Conservation (phyloP, 2,113 vertebrate genomes). For the Megatriorchis doriae region DNA sequence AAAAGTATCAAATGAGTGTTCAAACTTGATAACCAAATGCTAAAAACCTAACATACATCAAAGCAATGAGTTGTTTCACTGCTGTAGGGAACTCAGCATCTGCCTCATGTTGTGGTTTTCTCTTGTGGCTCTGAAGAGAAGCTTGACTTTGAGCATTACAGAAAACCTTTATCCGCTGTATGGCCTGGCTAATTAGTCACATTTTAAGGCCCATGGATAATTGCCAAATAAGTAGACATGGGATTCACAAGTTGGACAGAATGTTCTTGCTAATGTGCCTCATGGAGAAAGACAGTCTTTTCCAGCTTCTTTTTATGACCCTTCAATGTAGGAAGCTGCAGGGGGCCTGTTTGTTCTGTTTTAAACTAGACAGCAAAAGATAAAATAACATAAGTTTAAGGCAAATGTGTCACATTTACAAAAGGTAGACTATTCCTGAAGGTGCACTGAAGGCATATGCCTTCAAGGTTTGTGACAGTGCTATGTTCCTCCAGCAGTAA, state of each 20-base stretch:
- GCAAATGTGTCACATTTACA: not conserved
- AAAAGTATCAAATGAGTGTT: not conserved
- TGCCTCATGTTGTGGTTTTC: not conserved
- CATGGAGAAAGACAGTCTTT: not conserved
- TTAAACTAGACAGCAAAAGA: not conserved
- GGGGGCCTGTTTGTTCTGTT: not conserved
- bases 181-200: not conserved
- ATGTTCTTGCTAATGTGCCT: not conserved
- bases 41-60: not conserved
- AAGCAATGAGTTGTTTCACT: not conserved
- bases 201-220: not conserved
- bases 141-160: not conserved
- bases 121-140: not conserved
- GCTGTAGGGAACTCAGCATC: not conserved
- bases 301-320: not conserved
- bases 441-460: not conserved
- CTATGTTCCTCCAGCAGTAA: not conserved
- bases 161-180: not conserved
- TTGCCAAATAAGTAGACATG: not conserved
- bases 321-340: not conserved
- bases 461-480: not conserved
- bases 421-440: not conserved
- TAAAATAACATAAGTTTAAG: not conserved
- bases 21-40: not conserved
- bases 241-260: not conserved